Percentiles rank a stretch among this genome's conserved stretches.
Evolutionary conservation across 2,797 vertebrate species (phyloP).

Genomic region (Sebastes kiyomatsui): DNA sequence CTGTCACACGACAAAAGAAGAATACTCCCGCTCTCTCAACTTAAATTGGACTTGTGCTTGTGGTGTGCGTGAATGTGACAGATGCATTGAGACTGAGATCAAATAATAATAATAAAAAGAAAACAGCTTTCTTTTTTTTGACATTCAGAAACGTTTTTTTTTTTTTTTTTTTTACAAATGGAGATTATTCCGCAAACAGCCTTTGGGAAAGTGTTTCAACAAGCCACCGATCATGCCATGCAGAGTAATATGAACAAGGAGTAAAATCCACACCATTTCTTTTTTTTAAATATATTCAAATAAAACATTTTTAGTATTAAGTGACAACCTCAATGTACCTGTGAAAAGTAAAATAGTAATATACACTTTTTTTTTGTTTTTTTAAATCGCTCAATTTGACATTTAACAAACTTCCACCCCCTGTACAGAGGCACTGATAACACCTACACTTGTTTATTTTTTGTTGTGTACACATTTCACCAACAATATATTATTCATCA

Average conservation of each 20-base stretch:
- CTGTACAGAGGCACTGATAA: constrained; percentile 76
- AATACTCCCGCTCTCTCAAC: constrained; percentile 33
- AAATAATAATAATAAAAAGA: neutral
- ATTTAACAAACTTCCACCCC: constrained; percentile 63
- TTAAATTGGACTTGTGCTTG: constrained; percentile 41
- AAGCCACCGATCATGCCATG: constrained; percentile 83
- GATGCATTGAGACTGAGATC: constrained; percentile 28
- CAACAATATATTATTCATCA: constrained; percentile 78
- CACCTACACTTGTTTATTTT: constrained; percentile 61
- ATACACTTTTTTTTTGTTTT: constrained; percentile 54
- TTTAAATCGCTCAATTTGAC: constrained; percentile 50
- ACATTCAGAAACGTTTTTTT: constrained; percentile 50
- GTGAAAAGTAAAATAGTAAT: constrained; percentile 74
- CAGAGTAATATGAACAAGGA: constrained; percentile 79
- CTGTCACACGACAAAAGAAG: neutral
- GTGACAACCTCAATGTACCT: constrained; percentile 68
- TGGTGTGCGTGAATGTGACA: constrained; percentile 25
- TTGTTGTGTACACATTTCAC: constrained; percentile 75
- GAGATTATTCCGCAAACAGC: constrained; percentile 52
- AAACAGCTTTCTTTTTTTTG: constrained; percentile 19
- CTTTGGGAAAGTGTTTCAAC: constrained; percentile 69
- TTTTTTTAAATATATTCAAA: constrained; percentile 45
- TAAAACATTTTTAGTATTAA: constrained; percentile 62
- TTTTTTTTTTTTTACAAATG: constrained; percentile 45
- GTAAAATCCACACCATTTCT: constrained; percentile 69